Conservation (phyloP, 1,140 invertebrate genomes). For the Brachionus plicatilis region DNA sequence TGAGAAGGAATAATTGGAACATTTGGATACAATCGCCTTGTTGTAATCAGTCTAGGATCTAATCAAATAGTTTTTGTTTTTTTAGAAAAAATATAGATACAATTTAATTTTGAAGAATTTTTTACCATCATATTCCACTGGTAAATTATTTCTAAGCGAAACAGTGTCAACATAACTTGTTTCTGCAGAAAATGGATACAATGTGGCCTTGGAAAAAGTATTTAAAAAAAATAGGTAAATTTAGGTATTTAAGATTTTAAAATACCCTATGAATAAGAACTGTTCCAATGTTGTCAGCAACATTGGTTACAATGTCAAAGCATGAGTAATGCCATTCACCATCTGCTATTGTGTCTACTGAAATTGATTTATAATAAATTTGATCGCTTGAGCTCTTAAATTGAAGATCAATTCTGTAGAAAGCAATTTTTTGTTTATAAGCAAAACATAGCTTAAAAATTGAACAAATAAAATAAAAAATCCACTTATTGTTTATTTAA, state of each 20-base stretch:
- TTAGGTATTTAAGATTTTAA: too few species aligned
- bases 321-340: constrained; percentile 31
- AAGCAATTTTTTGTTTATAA: not conserved
- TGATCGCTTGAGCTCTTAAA: not conserved
- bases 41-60: not conserved
- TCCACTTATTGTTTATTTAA: not conserved
- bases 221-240: not conserved
- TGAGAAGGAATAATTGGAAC: not conserved
- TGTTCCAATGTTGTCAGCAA: not conserved
- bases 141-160: not conserved
- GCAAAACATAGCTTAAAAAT: constrained; percentile 32
- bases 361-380: not conserved
- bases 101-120: not conserved
- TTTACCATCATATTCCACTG: constrained; percentile 1
- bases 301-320: not conserved
- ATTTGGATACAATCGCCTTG: constrained; percentile 18
- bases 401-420: not conserved
- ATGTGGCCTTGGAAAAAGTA: not conserved
- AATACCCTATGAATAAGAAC: not conserved
- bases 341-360: not conserved
- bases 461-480: not conserved
- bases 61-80: not conserved
- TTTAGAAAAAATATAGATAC: too few species aligned
- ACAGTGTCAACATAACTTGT: not conserved
- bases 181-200: not conserved